A percentile compares a stretch with the other conserved stretches of the same genome.
phyloP scores from a whole-genome alignment of 2,888 invertebrate genomes.

The Cenopis cana region DNA sequence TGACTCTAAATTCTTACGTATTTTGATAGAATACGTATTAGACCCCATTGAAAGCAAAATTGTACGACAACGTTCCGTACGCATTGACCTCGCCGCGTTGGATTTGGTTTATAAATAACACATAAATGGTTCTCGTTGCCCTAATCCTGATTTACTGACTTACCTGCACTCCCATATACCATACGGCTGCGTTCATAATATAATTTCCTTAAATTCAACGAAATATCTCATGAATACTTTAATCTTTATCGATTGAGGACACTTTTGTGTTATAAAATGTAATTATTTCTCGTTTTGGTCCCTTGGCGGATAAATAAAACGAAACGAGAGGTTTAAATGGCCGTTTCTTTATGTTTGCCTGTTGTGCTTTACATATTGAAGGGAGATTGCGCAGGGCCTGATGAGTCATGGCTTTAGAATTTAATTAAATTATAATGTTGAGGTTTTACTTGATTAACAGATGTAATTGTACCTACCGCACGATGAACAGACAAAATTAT shows the following conservation, averaged over 20 bases:
- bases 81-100: constrained; percentile 28
- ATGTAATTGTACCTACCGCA: too few species aligned
- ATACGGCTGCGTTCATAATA: constrained; percentile 38
- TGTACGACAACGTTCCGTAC: constrained; percentile 25
- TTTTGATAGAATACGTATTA: constrained; percentile 23
- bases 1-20: neutral
- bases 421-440: too few species aligned
- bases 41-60: constrained; percentile 26
- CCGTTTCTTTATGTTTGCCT: neutral
- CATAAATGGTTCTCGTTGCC: constrained; percentile 47
- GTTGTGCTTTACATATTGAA: constrained; percentile 1
- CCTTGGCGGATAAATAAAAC: constrained; percentile 18
- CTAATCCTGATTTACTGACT: constrained; percentile 50
- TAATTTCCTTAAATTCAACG: constrained; percentile 21
- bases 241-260: constrained; percentile 43
- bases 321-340: constrained; percentile 1
- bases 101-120: constrained; percentile 48
- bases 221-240: constrained; percentile 27
- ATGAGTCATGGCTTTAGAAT: neutral
- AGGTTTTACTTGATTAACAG: too few species aligned
- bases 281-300: constrained; percentile 34
- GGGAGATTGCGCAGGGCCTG: neutral
- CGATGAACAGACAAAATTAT: too few species aligned
- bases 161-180: constrained; percentile 44
- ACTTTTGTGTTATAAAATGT: constrained; percentile 29